A percentile compares a stretch with the other conserved stretches of the same genome.
Evolutionary conservation across 2,888 invertebrate genomes (phyloP).

Genomic region (Megaustenia siamemsis): DNA sequence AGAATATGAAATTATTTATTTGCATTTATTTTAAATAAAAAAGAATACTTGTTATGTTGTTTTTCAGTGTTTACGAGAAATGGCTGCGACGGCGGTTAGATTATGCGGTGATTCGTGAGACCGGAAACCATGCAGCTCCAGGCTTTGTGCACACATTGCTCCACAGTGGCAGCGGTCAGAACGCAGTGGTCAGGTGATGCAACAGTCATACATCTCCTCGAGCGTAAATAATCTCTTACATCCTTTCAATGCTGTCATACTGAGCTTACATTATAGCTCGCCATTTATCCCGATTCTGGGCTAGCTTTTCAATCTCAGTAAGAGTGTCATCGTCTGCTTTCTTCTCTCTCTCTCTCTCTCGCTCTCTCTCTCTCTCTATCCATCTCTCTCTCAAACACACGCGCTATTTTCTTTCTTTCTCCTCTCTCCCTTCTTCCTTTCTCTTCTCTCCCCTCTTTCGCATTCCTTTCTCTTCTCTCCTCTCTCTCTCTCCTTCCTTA

Average conservation of each 20-base stretch:
- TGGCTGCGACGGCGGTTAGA: slow-evolving; percentile 43
- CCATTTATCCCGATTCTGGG: not conserved
- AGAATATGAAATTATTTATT: not conserved
- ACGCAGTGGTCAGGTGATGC: slow-evolving; percentile 20
- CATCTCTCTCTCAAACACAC: too few species aligned
- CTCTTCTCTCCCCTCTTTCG: too few species aligned
- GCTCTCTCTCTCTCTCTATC: too few species aligned
- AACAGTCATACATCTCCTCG: not conserved
- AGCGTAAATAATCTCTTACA: too few species aligned
- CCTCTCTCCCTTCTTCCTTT: too few species aligned
- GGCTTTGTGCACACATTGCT: slow-evolving; percentile 33
- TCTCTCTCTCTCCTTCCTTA: too few species aligned
- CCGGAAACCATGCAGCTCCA: slow-evolving; percentile 36
- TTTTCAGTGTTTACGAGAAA: slow-evolving; percentile 34
- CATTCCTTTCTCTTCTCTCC: too few species aligned
- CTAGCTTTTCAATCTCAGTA: too few species aligned
- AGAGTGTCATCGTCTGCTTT: too few species aligned
- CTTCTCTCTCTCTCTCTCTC: too few species aligned
- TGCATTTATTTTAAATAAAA: not conserved
- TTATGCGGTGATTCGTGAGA: slow-evolving; percentile 42
- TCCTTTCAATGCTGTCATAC: too few species aligned
- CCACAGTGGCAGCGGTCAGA: slow-evolving; percentile 25
- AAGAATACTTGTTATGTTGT: not conserved
- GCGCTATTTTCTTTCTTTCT: too few species aligned
- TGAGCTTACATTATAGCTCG: not conserved